Evolutionary conservation across 2,113 vertebrate genomes (phyloP).

Genomic region (Protobothrops mucrosquamatus): DNA sequence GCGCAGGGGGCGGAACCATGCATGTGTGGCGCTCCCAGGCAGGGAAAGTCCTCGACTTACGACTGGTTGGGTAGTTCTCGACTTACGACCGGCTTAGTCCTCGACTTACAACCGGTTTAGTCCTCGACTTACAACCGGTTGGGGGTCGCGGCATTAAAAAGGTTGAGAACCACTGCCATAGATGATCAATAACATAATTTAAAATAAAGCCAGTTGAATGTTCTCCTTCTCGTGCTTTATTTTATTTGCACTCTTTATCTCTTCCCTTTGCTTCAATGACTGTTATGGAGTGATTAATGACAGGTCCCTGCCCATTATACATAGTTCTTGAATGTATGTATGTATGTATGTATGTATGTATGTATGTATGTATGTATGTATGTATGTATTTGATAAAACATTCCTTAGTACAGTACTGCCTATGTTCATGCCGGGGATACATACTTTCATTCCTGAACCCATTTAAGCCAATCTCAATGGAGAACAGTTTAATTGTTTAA

Average conservation of each 20-base stretch:
- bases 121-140: too few relatives aligned
- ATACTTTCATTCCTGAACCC: constrained; percentile 59
- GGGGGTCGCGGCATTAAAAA: too few relatives aligned
- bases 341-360: background rate
- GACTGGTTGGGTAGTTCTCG: too few relatives aligned
- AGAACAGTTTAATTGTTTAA: constrained; percentile 83
- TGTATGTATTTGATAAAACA: constrained; percentile 46
- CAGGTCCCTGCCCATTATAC: constrained; percentile 30
- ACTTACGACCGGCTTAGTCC: too few relatives aligned
- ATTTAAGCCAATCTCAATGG: constrained; percentile 68
- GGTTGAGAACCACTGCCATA: too few relatives aligned
- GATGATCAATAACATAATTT: constrained; percentile 9
- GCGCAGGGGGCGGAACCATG: too few relatives aligned
- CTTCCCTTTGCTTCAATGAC: constrained; percentile 41
- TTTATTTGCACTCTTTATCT: constrained; percentile 28
- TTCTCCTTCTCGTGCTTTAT: constrained; percentile 30
- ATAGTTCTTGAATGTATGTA: background rate
- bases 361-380: background rate
- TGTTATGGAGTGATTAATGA: constrained; percentile 44
- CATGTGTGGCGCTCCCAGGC: too few relatives aligned
- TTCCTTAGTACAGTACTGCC: constrained; percentile 27
- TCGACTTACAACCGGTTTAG: too few relatives aligned
- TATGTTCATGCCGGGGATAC: constrained; percentile 68
- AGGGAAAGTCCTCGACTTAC: too few relatives aligned
- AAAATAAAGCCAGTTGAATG: constrained; percentile 31